Evolutionary conservation across 2,113 vertebrate genomes (phyloP).

Genomic region (Pseudorasbora parva): DNA sequence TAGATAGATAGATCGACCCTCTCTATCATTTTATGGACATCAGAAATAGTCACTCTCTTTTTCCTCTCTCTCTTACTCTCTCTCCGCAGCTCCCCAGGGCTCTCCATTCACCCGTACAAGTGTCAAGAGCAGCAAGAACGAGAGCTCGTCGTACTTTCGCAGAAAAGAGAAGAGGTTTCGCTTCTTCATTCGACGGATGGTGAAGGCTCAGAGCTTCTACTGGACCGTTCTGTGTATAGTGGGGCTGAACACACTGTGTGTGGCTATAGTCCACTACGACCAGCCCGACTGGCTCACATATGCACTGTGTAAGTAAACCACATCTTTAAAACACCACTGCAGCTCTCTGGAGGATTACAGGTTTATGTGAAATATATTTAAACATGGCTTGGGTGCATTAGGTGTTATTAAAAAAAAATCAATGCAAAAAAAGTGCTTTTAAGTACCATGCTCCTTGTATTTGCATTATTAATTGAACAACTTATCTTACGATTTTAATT

Average conservation of each 20-base stretch:
- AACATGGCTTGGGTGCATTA: neutral
- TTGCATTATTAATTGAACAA: neutral
- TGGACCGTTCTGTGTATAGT: constrained; percentile 94
- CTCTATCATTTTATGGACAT: constrained; percentile 44
- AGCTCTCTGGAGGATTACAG: constrained; percentile 1
- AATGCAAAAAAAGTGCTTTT: neutral
- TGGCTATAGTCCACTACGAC: constrained; percentile 95
- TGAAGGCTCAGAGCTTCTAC: constrained; percentile 97
- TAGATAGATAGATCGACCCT: no score
- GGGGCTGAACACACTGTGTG: constrained; percentile 92
- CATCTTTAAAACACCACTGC: constrained; percentile 4
- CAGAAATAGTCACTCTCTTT: constrained; percentile 49
- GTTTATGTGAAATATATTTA: constrained; percentile 22
- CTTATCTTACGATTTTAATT: neutral
- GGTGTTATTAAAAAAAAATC: neutral
- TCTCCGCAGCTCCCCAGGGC: constrained; percentile 77
- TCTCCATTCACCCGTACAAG: constrained; percentile 91
- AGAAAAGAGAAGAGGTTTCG: constrained; percentile 95
- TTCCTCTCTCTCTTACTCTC: constrained; percentile 37
- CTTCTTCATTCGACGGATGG: constrained; percentile 94
- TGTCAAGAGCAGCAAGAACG: constrained; percentile 89
- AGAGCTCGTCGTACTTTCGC: constrained; percentile 89
- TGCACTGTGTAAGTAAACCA: constrained; percentile 84
- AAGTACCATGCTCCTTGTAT: neutral
- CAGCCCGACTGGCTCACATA: constrained; percentile 91